Evolutionary conservation across 2,797 vertebrate genomes (phyloP), one percentile per base, ranked within the genome.

Genomic region (Acrocephalus scirpaceus): DNA sequence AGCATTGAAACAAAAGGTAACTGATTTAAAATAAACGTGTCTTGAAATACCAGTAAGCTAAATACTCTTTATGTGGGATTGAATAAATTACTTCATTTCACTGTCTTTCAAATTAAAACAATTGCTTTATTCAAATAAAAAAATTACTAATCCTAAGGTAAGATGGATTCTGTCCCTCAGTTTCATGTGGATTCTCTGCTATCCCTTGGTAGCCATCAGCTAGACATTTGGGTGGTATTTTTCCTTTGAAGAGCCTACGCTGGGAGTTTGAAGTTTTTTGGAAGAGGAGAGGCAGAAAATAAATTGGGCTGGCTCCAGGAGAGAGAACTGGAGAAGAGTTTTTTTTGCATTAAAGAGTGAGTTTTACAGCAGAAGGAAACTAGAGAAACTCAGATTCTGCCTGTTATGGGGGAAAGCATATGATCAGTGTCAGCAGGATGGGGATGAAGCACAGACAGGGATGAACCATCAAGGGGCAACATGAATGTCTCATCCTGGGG

Each of bases 1-100:
- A 96, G 85, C 64, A 91, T 94, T 83, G 97, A 97, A 97, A 97
- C 96, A 98, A 99, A 98, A 99, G 99, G 99, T 99, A 98, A 97
- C 71, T 50, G 38, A 27, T 93, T 50, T 84, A 79, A 42, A 88
- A 89, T 69, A 77, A 66, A 56, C 20, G 4, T 11, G 7, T 50
- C 58, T 83, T 91, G 38, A 92, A 80, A 53, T 86, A 61, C 23
- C 20, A 56, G 30, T 58, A 57, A 87, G 29, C 29, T 77, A 90
- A 93, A 71, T 74, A 44, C 5, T 90, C 5, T 9, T 54, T 75
- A 18, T 32, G 15, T 57, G 60, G 64, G 20, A 71, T 71, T 71
- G 57, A 74, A n/a, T 45, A 44, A 57, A 57, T 73, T 4, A 20
- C n/a, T 94, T 74, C 5, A 26, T 91, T 90, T 93, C 27, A 29